A percentile compares a stretch with the other conserved stretches of the same genome.
Evolutionary conservation across 2,113 vertebrate species (phyloP).

Genomic region (Carettochelys insculpta): DNA sequence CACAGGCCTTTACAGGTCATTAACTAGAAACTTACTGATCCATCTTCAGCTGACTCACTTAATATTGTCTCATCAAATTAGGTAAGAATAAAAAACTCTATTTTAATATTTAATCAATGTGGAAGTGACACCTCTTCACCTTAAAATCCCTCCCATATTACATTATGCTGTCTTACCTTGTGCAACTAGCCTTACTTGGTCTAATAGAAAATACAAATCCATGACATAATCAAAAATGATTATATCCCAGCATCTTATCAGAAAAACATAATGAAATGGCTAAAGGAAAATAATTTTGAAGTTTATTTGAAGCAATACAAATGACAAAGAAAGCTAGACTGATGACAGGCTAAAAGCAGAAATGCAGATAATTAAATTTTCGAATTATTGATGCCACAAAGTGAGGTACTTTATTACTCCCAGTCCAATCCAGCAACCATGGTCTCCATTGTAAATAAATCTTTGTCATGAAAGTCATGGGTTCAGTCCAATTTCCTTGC

Average conservation of each 20-base stretch:
- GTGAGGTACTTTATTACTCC: not conserved
- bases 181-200: not conserved
- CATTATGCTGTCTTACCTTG: not conserved
- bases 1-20: not conserved
- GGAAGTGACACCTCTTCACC: not conserved
- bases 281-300: not conserved
- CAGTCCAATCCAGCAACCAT: not conserved
- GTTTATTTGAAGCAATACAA: conserved; percentile 23
- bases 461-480: fast-evolving
- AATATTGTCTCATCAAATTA: not conserved
- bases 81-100: not conserved
- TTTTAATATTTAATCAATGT: not conserved
- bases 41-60: not conserved
- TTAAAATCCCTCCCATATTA: not conserved
- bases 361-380: conserved; percentile 30
- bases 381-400: not conserved
- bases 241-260: not conserved
- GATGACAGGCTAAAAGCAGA: conserved; percentile 18
- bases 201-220: conserved; percentile 3
- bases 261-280: conserved; percentile 18
- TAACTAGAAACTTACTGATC: not conserved
- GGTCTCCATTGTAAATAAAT: not conserved
- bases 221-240: not conserved
- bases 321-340: conserved; percentile 22
- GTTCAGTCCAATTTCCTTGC: not conserved